A percentile compares a stretch with the other conserved stretches of the same genome.
Evolutionary conservation across 2,113 vertebrate species (phyloP).

Genomic region (Platycercus adscitus): DNA sequence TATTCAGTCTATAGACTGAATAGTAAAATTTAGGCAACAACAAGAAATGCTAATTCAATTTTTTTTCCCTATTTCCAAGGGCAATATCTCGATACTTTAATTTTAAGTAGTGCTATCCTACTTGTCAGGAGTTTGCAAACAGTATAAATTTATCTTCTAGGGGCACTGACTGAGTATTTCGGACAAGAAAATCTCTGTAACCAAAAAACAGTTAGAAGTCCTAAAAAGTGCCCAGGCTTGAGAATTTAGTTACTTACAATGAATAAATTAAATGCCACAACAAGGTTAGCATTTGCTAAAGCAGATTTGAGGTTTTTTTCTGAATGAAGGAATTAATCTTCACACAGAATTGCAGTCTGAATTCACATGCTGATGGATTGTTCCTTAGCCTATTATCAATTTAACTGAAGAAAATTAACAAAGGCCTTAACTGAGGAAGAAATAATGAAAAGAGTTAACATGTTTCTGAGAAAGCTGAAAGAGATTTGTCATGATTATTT

Average conservation of each 20-base stretch:
- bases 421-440: not conserved
- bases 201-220: not conserved
- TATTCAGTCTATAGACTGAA: not conserved
- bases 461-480: not conserved
- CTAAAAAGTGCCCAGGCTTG: not conserved
- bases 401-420: not conserved
- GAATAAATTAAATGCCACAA: not conserved
- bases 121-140: not conserved
- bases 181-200: not conserved
- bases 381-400: not conserved
- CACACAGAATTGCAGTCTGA: not conserved
- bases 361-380: not conserved
- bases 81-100: not conserved
- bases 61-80: not conserved
- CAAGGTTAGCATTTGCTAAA: not conserved
- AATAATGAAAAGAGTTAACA: not conserved
- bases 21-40: not conserved
- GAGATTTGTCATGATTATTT: not conserved
- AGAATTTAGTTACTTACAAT: not conserved
- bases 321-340: not conserved
- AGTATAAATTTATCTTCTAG: not conserved
- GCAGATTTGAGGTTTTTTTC: rapidly evolving
- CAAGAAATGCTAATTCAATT: not conserved
- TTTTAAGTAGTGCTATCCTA: not conserved
- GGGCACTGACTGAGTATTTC: not conserved